Conservation (phyloP, 2,888 invertebrate species). For the Smittia sp. region DNA sequence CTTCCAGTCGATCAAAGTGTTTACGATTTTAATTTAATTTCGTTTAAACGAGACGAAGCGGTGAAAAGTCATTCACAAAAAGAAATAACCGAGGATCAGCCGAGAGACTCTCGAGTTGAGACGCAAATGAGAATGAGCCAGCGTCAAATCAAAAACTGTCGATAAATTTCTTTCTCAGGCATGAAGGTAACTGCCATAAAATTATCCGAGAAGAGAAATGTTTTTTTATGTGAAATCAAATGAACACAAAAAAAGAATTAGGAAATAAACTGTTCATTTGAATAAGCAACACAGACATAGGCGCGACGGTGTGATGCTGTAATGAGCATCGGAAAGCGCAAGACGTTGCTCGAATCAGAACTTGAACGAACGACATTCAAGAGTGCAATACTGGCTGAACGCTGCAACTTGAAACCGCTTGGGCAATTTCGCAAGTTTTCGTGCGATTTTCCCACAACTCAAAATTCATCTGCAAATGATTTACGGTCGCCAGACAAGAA, state of each 20-base stretch:
- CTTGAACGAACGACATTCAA: neutral
- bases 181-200: neutral
- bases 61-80: neutral
- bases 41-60: neutral
- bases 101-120: neutral
- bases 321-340: conserved; percentile 5
- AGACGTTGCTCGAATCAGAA: neutral
- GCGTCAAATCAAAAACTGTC: neutral
- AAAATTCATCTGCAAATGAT: neutral
- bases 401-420: neutral
- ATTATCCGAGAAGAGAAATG: conserved; percentile 5
- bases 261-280: conserved; percentile 18
- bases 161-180: neutral
- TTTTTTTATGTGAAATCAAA: neutral
- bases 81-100: neutral
- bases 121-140: neutral
- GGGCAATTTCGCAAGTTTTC: too few relatives aligned
- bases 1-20: neutral
- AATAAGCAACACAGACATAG: conserved; percentile 17
- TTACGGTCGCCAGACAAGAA: neutral
- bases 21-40: neutral
- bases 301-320: conserved; percentile 14
- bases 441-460: neutral
- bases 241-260: neutral
- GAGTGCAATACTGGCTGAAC: neutral